Percentiles rank a stretch among this genome's conserved stretches.
These are phyloP conservation scores for Phaethon lepturus DNA, from an alignment of 2,113 vertebrate genomes.

Conservation along the genomic window DNA sequence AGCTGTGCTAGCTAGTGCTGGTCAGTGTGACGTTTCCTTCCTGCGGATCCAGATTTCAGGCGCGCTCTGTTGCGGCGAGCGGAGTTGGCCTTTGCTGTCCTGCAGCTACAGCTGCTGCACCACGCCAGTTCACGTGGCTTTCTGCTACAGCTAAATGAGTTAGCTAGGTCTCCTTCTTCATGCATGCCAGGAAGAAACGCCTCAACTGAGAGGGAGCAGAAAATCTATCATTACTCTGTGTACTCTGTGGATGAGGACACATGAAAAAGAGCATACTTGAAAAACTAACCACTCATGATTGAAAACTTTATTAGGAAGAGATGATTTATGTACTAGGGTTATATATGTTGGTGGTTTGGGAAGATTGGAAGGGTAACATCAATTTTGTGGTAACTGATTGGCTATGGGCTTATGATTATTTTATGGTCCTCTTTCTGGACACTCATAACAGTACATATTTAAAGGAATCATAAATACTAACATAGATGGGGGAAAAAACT, in stretches of 20 bases:
- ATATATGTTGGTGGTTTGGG: neutral
- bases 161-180: neutral
- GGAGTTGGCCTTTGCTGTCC: neutral
- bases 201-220: neutral
- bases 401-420: neutral
- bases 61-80: neutral
- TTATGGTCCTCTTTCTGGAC: neutral
- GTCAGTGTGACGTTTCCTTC: neutral
- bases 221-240: neutral
- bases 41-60: neutral
- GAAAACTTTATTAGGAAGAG: neutral
- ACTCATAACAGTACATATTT: neutral
- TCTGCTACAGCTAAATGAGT: neutral
- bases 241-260: neutral
- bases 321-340: neutral
- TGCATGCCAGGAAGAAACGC: accelerated
- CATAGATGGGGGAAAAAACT: neutral
- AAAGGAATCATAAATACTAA: neutral
- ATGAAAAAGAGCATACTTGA: neutral
- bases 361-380: neutral
- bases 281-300: neutral
- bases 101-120: neutral
- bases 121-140: neutral
- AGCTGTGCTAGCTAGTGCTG: neutral
- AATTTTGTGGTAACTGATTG: neutral